These are phyloP conservation scores for Serranus cabrilla DNA, from an alignment of 2,797 vertebrate species.

Conservation along the genomic window DNA sequence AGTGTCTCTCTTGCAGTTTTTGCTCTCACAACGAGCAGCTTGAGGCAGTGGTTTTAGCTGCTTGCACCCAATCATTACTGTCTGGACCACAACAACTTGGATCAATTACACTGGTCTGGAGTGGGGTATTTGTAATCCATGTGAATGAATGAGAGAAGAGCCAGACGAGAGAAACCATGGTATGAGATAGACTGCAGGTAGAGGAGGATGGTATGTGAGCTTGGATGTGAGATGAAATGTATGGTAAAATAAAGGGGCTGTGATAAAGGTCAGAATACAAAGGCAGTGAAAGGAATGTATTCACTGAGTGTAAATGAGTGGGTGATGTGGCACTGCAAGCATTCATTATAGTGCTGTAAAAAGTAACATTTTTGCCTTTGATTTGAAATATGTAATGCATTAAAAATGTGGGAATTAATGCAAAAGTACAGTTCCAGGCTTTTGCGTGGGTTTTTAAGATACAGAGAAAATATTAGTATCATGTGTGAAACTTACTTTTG, in stretches of 20 bases:
- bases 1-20: not conserved
- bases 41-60: constrained; percentile 25
- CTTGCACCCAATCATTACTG: constrained; percentile 57
- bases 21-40: constrained; percentile 8
- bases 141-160: not conserved
- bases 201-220: not conserved
- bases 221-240: constrained; percentile 19
- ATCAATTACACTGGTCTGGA: constrained; percentile 48
- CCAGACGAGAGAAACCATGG: not conserved
- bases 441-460: no score
- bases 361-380: no score
- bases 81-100: constrained; percentile 36
- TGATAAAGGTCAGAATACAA: constrained; percentile 7
- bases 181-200: not conserved
- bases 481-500: no score
- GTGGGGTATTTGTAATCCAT: constrained; percentile 14
- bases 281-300: not conserved
- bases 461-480: no score
- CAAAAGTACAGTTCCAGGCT: no score
- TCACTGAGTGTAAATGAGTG: not conserved
- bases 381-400: no score
- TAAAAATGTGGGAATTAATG: no score
- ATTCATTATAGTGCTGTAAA: no score
- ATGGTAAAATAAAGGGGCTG: constrained; percentile 19
- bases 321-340: not conserved